phyloP scores from a whole-genome alignment of 2,888 invertebrate genomes.

The Pollenia angustigena region DNA sequence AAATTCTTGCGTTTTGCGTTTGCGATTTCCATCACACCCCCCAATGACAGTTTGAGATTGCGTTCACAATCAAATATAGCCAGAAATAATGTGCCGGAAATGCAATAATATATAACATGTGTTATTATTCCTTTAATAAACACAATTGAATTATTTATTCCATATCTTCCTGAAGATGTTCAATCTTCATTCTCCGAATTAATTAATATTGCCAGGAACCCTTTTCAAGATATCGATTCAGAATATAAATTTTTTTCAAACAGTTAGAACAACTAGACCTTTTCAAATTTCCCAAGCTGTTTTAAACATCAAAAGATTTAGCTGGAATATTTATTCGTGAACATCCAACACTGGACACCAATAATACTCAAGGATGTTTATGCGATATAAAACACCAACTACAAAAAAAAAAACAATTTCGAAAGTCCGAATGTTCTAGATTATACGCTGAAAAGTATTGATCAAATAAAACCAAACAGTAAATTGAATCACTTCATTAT shows the following conservation, averaged over 20 bases:
- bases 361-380: constrained; percentile 61
- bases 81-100: constrained; percentile 26
- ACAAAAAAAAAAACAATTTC: constrained; percentile 64
- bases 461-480: constrained; percentile 53
- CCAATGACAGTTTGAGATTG: constrained; percentile 14
- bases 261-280: constrained; percentile 47
- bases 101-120: constrained; percentile 16
- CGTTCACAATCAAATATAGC: constrained; percentile 17
- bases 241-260: constrained; percentile 53
- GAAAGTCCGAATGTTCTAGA: constrained; percentile 59
- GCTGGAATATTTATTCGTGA: constrained; percentile 66
- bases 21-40: too few relatives aligned
- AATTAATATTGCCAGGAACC: constrained; percentile 28
- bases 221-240: constrained; percentile 31
- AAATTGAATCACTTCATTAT: constrained; percentile 64
- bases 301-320: constrained; percentile 60
- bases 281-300: constrained; percentile 47
- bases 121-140: constrained; percentile 27
- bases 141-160: constrained; percentile 21
- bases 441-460: constrained; percentile 62
- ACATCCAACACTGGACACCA: constrained; percentile 64
- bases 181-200: constrained; percentile 26
- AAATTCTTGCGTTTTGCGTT: too few relatives aligned
- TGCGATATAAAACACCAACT: constrained; percentile 65
- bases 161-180: constrained; percentile 15